Evolutionary conservation across 53 echinoderm and acorn worm genomes (phyloP), one percentile per base, ranked within the genome.

Genomic region (Stichopus horrens): DNA sequence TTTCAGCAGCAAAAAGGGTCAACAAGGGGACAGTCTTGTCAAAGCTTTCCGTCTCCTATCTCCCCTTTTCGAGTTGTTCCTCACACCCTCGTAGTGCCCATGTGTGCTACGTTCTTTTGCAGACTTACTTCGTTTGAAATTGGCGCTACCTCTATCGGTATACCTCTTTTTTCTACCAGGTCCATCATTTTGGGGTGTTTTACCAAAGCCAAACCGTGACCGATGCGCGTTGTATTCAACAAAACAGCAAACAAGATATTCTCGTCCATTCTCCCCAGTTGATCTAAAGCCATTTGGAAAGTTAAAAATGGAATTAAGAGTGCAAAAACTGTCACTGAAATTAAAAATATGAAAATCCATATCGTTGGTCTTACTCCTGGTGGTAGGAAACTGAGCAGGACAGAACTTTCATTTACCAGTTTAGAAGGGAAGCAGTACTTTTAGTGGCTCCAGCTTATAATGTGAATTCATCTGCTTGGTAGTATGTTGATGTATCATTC

Each of bases 121-220:
- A 11, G 13, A 76, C 76, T 76, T 75, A 93, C 97, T 91, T 97
- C 95, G 58, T 95, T 95, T 4, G 97, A 97, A 11, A 94, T 92
- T 19, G 97, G 97, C 58, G 90, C 91, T 58, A 95, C 75, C 88
- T 97, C 97, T 23, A 97, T 83, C 5, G 97, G 91, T 23, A 95
- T 87, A 5, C 83, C 89, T 52, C 63, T 89, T 16, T 89, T 74
- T 74, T 83, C 92, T 14, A 94, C 86, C 54, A 88, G 88, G 60
- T 91, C 93, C 93, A 97, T 91, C 83, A 90, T 90, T 58, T 76
- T 81, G 4, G 97, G 97, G 84, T 97, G 97, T 86, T 97, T 97
- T 57, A 86, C 75, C 52, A 95, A 86, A n/a, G 95, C 97, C 86
- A 86, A 97, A 8, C 91, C 97, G 90, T 97, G 97, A 19, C 95